A percentile compares a stretch with the other conserved stretches of the same genome.
Conservation (phyloP, 2,888 invertebrate species). For the Napeogenes sylphis region DNA sequence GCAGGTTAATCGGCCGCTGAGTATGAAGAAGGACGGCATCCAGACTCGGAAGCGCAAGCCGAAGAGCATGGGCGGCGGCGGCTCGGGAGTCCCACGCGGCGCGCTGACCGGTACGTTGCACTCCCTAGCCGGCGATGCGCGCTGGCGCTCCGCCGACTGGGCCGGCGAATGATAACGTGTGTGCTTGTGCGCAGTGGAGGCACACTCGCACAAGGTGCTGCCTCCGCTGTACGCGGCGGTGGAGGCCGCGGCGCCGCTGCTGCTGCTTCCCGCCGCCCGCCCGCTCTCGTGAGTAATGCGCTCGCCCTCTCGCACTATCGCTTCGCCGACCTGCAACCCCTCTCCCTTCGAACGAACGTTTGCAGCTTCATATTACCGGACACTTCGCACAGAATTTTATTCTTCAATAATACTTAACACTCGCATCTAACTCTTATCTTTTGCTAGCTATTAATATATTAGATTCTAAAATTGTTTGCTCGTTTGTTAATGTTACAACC, state of each 20-base stretch:
- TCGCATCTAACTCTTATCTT: no score
- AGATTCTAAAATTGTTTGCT: slow-evolving; percentile 7
- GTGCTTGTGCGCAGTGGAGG: slow-evolving; percentile 62
- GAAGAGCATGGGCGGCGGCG: slow-evolving; percentile 77
- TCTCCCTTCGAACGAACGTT: slow-evolving; percentile 1
- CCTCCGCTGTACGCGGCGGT: slow-evolving; percentile 71
- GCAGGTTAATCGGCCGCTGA: slow-evolving; percentile 94
- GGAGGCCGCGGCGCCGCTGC: slow-evolving; percentile 53
- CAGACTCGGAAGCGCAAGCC: slow-evolving; percentile 97
- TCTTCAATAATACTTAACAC: no score
- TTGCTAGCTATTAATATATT: no score
- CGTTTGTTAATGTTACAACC: slow-evolving; percentile 11
- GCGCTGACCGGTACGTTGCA: slow-evolving; percentile 57
- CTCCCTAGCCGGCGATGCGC: slow-evolving; percentile 17
- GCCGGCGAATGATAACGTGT: slow-evolving; percentile 38
- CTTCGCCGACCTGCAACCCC: slow-evolving; percentile 12
- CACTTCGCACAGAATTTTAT: no score
- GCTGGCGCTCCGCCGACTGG: slow-evolving; percentile 13
- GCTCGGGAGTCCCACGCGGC: slow-evolving; percentile 44
- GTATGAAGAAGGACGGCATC: slow-evolving; percentile 99
- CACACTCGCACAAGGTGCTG: slow-evolving; percentile 64
- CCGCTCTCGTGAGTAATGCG: slow-evolving; percentile 57
- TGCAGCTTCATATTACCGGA: no score
- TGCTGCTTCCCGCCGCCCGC: slow-evolving; percentile 53
- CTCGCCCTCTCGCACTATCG: slow-evolving; percentile 24